Base-by-base conservation (phyloP, 2,797 vertebrate genomes). In the Rhinichthys osculus region DNA sequence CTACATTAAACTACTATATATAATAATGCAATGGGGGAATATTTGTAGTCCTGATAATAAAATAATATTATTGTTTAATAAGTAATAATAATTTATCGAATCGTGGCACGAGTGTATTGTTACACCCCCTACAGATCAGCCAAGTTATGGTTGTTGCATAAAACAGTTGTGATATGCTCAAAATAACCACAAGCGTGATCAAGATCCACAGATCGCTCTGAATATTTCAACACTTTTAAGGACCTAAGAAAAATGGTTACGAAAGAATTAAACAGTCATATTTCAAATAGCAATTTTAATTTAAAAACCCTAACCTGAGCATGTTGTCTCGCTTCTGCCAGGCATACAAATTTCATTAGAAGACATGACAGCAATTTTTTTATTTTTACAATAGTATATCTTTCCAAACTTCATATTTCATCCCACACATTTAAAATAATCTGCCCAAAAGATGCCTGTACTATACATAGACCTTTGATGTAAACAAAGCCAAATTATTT, bases 271-370 rank as follows among this genome's bases (percentile, higher is more conserved):
- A n/a, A 66, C 35, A 17, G 19, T 69, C 13, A 59, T 52, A 85
- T 76, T 90, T 90, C 83, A 89, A 89, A 83, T 47, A 81, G 62
- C 67, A 86, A 42, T 73, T 91, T 91, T 92, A 90, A 89, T 92
- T 83, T 86, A 78, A 92, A 91, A 89, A 84, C 52, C 30, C 87
- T 83, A 91, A 86, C 78, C 89, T 88, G 81, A 89, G 86, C 84
- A 87, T 67, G 30, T 86, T 57, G 78, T 27, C 33, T 86, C 81
- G 38, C 67, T 84, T 83, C 54, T 73, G 33, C 42, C 42, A 38
- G 54, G 76, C 88, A 76, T 52, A 54, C 79, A 78, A 84, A 82
- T 89, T 70, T 83, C 42, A 82, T 76, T 87, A 76, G 76, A 87
- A 74, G 35, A 42, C 27, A 81, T 19, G 44, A 83, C 14, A 57